These are phyloP conservation scores for Brachionus plicatilis DNA, from an alignment of 1,140 invertebrate species.

Conservation along the genomic window DNA sequence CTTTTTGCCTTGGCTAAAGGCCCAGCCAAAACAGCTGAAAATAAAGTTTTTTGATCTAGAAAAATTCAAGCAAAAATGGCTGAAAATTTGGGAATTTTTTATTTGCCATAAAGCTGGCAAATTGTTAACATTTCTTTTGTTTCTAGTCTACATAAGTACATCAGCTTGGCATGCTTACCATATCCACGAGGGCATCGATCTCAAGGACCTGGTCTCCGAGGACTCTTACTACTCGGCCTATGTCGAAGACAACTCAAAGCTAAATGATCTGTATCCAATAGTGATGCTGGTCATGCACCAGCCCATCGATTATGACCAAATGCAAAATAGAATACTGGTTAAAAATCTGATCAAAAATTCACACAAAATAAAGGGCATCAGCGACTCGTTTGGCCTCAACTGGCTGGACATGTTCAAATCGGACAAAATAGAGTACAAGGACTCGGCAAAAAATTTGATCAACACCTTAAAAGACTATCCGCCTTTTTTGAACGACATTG, in stretches of 20 bases:
- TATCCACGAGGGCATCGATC: slow-evolving; percentile 75
- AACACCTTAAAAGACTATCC: slow-evolving; percentile 60
- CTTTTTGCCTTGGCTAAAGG: slow-evolving; percentile 61
- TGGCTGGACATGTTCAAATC: slow-evolving; percentile 75
- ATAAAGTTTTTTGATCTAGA: slow-evolving; percentile 53
- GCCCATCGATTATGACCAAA: slow-evolving; percentile 76
- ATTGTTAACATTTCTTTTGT: slow-evolving; percentile 67
- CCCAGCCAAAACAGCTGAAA: not conserved
- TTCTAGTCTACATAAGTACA: slow-evolving; percentile 72
- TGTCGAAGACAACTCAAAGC: slow-evolving; percentile 45
- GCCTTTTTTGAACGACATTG: slow-evolving; percentile 69
- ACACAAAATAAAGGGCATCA: slow-evolving; percentile 68
- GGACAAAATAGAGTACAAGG: slow-evolving; percentile 59
- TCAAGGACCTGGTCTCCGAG: slow-evolving; percentile 51
- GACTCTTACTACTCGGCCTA: slow-evolving; percentile 49
- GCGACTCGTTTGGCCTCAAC: slow-evolving; percentile 75
- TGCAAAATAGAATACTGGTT: slow-evolving; percentile 68
- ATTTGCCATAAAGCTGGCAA: slow-evolving; percentile 58
- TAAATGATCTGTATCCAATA: slow-evolving; percentile 45
- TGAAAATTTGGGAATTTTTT: slow-evolving; percentile 66
- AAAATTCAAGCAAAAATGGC: slow-evolving; percentile 70
- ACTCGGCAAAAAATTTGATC: slow-evolving; percentile 70
- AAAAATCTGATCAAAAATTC: slow-evolving; percentile 76
- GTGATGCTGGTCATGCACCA: slow-evolving; percentile 72
- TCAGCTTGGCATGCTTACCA: slow-evolving; percentile 80